phyloP scores from a whole-genome alignment of 1,140 invertebrate genomes.

The Ericerus pela region DNA sequence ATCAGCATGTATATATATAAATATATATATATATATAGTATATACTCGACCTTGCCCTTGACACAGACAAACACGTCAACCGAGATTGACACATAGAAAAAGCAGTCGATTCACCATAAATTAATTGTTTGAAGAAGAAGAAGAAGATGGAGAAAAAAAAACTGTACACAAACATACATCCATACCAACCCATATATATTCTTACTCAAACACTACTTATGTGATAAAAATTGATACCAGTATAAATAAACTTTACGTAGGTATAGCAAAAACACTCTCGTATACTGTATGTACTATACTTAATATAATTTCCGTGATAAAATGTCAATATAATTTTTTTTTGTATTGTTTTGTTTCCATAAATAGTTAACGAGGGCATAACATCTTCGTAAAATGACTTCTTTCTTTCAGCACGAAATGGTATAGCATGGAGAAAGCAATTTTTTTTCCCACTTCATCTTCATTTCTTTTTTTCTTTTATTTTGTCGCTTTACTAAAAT shows the following conservation, averaged over 20 bases:
- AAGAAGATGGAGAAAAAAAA: background rate
- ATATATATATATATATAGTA: background rate
- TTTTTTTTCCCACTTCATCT: background rate
- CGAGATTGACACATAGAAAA: too few species aligned
- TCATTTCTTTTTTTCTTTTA: background rate
- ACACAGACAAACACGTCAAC: conserved; percentile 1
- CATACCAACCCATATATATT: too few species aligned
- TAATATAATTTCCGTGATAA: too few species aligned
- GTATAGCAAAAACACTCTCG: background rate
- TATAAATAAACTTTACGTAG: too few species aligned
- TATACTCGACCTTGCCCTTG: background rate
- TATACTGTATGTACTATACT: too few species aligned
- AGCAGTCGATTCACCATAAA: too few species aligned
- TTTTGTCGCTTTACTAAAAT: background rate
- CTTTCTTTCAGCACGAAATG: background rate
- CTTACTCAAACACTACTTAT: too few species aligned
- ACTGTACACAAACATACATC: too few species aligned
- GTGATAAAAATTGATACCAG: too few species aligned
- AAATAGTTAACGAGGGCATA: background rate
- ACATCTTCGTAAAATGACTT: background rate
- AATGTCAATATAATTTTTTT: background rate
- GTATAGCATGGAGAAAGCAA: background rate
- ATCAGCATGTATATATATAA: too few species aligned
- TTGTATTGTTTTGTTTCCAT: too few species aligned
- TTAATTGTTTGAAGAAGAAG: background rate